Percentiles rank a stretch among this genome's conserved stretches.
Evolutionary conservation across 2,113 vertebrate species (phyloP).

Genomic region (Nipponia nippon): DNA sequence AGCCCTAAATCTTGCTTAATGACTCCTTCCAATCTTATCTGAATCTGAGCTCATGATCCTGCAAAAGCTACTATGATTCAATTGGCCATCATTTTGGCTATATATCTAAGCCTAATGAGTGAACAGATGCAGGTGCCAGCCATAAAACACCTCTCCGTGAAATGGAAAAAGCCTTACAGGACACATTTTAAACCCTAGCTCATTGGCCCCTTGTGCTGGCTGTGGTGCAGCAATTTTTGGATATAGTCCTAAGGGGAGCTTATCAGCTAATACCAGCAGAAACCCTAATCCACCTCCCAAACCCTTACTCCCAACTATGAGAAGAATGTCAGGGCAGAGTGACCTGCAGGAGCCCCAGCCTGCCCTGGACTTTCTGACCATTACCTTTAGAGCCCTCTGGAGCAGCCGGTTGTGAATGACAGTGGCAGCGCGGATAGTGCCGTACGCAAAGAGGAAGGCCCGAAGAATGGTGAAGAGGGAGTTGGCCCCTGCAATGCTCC

Average conservation of each 20-base stretch:
- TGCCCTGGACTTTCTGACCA: not conserved
- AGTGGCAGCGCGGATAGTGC: slow-evolving; percentile 79
- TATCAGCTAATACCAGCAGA: not conserved
- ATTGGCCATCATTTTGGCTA: not conserved
- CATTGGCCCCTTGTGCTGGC: not conserved
- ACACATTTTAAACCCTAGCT: not conserved
- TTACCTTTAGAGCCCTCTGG: slow-evolving; percentile 83
- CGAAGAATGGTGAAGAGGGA: slow-evolving; percentile 87
- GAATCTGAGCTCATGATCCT: not conserved
- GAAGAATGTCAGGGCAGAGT: not conserved
- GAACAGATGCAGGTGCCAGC: not conserved
- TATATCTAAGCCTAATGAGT: not conserved
- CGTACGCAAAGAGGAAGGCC: slow-evolving; percentile 89
- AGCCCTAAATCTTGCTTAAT: not conserved
- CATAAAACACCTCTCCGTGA: not conserved
- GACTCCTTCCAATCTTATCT: not conserved
- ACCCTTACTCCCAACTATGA: not conserved
- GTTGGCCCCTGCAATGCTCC: slow-evolving; percentile 83
- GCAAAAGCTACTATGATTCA: not conserved
- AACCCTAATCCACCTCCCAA: not conserved
- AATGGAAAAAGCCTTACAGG: not conserved
- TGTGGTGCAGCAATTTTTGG: not conserved
- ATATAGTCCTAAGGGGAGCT: not conserved
- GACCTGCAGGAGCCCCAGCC: not conserved
- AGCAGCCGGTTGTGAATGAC: slow-evolving; percentile 83